Evolutionary conservation across 2,888 invertebrate genomes (phyloP), one percentile per base, ranked within the genome.

Genomic region (Cyrtodaria siliqua): DNA sequence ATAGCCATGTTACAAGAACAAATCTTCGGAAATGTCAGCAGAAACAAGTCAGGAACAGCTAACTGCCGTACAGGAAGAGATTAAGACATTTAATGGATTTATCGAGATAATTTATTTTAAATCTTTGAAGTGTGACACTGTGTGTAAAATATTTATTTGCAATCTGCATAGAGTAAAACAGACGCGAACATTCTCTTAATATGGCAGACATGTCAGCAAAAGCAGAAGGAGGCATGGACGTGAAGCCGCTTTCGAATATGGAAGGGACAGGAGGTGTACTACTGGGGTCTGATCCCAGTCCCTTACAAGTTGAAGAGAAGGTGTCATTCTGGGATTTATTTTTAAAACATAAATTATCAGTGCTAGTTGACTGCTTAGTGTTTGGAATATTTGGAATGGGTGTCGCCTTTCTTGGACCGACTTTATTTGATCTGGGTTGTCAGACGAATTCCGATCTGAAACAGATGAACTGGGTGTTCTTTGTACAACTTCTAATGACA

Each of bases 371-470:
- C 85, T 94, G 94, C 76, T 77, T 90, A 8, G 93, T 93, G 14
- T 94, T 94, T 84, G 93, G 93, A 84, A 91, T 91, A 56, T 94
- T 94, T 83, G 94, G 94, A n/a, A 93, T 94, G 91, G 93, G 94
- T 68, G 93, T 94, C 38, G 94, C 93, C 18, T 94, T 94, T 83
- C 88, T 94, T 40, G 94, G 94, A 0, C 94, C 94, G 14, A 93
- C 93, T 0, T 86, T 94, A 12, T 90, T 93, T 79, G 94, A 94
- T 79, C 86, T 94, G 4, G 93, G 93, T 9, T 94, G 94, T 76
- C 92, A 93, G 78, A 94, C 93, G 0, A 89, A 89, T 2, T 90
- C 93, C 0, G 91, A 91, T 56, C 87, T 93, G 68, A 86, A 90
- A 71, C 88, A 91, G 55, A 93, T 94, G 92, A 92, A 92, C 70